These are phyloP conservation scores for Plebejus argus DNA, from an alignment of 2,888 invertebrate genomes.

Conservation along the genomic window DNA sequence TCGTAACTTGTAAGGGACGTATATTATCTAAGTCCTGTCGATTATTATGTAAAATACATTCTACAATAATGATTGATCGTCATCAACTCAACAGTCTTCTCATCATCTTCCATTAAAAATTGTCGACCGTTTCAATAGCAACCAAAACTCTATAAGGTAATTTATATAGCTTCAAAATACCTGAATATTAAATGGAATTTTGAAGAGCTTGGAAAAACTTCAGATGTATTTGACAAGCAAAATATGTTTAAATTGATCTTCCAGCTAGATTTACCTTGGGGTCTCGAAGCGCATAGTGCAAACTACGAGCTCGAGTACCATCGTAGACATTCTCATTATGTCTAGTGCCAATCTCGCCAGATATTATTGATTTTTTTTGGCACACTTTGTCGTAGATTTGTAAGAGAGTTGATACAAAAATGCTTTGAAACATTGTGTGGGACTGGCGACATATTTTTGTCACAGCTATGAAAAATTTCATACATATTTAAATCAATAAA, in stretches of 20 bases:
- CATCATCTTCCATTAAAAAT: too few species aligned
- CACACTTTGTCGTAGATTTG: neutral
- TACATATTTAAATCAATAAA: too few species aligned
- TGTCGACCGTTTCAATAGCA: too few species aligned
- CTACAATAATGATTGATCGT: too few species aligned
- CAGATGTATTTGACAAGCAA: neutral
- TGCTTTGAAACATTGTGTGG: too few species aligned
- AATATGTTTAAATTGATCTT: neutral
- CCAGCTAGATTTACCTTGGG: constrained; percentile 10
- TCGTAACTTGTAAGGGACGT: too few species aligned
- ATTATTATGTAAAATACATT: too few species aligned
- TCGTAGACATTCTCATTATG: neutral
- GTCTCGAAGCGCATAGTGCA: neutral
- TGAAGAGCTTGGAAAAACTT: neutral
- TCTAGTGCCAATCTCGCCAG: constrained; percentile 4
- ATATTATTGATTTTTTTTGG: constrained; percentile 1
- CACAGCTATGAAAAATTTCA: too few species aligned
- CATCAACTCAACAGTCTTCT: too few species aligned
- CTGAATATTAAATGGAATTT: neutral
- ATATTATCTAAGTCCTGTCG: too few species aligned
- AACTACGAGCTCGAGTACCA: neutral
- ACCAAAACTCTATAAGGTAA: too few species aligned
- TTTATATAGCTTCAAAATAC: neutral
- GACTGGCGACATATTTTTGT: too few species aligned
- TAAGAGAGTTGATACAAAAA: neutral